phyloP scores from a whole-genome alignment of 2,888 invertebrate genomes.

The Tetanocera ferruginea region DNA sequence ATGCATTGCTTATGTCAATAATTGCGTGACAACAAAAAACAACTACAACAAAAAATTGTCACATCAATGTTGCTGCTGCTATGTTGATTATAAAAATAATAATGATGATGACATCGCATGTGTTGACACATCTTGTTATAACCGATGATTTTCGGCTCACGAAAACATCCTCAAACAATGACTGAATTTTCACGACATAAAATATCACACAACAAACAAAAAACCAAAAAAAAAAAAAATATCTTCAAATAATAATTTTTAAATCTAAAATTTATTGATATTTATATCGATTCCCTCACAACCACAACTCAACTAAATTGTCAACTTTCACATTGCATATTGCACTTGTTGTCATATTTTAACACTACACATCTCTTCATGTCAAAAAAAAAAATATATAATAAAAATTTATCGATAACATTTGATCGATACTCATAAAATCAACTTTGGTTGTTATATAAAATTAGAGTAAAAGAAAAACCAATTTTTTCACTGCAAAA shows the following conservation, averaged over 20 bases:
- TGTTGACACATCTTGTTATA: slow-evolving; percentile 68
- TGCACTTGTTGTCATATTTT: slow-evolving; percentile 3
- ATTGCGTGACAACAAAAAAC: slow-evolving; percentile 51
- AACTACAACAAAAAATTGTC: slow-evolving; percentile 44
- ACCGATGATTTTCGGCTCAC: slow-evolving; percentile 69
- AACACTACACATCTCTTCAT: neutral
- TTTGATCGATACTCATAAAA: neutral
- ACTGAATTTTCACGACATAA: slow-evolving; percentile 52
- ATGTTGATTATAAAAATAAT: slow-evolving; percentile 53
- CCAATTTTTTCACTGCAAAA: neutral
- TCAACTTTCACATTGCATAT: neutral
- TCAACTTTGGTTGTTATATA: neutral
- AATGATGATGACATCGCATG: slow-evolving; percentile 70
- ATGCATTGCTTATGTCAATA: neutral
- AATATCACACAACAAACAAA: neutral
- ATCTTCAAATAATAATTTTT: neutral
- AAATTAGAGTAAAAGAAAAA: neutral
- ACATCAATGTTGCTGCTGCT: slow-evolving; percentile 52
- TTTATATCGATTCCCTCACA: neutral
- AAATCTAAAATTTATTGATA: neutral
- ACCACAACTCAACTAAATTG: neutral
- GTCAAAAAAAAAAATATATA: no score
- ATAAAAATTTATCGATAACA: neutral
- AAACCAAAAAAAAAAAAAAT: neutral
- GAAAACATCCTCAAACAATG: slow-evolving; percentile 62